Base-by-base conservation (phyloP, 2,888 invertebrate species). In the Pristionchus maxplancki region DNA sequence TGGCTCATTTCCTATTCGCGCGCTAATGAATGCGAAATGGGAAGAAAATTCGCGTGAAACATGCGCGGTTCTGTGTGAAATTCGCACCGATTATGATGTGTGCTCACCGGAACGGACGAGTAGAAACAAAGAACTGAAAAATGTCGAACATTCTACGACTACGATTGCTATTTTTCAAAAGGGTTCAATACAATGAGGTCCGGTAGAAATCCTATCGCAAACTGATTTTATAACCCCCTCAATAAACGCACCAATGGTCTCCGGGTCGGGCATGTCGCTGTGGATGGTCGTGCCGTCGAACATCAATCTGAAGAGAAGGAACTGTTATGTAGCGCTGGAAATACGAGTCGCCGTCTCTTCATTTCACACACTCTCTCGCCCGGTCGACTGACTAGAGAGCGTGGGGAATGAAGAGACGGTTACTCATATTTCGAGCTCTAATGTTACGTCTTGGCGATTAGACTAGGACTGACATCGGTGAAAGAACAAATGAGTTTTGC, bases 171-270 rank as follows among this genome's bases (percentile, higher is more conserved):
- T n/a, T n/a, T n/a, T n/a, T n/a, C n/a, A n/a, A n/a, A n/a, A n/a
- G n/a, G n/a, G n/a, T n/a, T n/a, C n/a, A n/a, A n/a, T n/a, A n/a
- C n/a, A n/a, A n/a, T n/a, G n/a, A n/a, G n/a, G n/a, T n/a, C n/a
- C n/a, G n/a, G n/a, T n/a, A n/a, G n/a, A n/a, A n/a, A n/a, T n/a
- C n/a, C n/a, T n/a, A n/a, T n/a, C n/a, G n/a, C n/a, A n/a, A n/a
- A n/a, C n/a, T n/a, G n/a, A n/a, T n/a, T n/a, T n/a, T n/a, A n/a
- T n/a, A n/a, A n/a, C n/a, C n/a, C n/a, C n/a, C n/a, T n/a, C n/a
- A n/a, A 1, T 58, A 20, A 8, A 17, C 89, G 34, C 48, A 90
- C 92, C 93, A 74, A 93, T 93, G 15, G 90, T 91, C 34, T 90
- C 90, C 37, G 93, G 93, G 83, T 93, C 93, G 20, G 88, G 83